Evolutionary conservation across 2,797 vertebrate genomes (phyloP).

Genomic region (Anabas testudineus): DNA sequence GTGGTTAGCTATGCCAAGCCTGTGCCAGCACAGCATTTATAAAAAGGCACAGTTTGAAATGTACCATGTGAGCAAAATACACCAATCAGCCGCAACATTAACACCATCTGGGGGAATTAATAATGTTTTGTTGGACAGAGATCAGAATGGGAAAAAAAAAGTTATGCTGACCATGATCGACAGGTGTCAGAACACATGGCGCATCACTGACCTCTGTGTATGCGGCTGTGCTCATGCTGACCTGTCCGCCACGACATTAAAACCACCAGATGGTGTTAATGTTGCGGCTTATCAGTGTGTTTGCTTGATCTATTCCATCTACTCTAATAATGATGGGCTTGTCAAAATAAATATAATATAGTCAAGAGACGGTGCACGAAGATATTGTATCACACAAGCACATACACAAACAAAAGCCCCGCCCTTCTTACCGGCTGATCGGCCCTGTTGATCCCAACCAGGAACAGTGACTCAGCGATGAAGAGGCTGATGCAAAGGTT

Average conservation of each 20-base stretch:
- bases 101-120: no score
- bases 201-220: no score
- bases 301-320: background rate
- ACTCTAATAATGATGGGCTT: background rate
- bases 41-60: conserved; percentile 25
- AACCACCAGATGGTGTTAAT: no score
- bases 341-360: background rate
- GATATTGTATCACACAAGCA: background rate
- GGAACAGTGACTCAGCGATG: conserved; percentile 95
- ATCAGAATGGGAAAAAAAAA: no score
- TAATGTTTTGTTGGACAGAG: no score
- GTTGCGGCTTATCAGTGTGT: no score
- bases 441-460: conserved; percentile 96
- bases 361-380: background rate
- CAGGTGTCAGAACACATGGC: no score
- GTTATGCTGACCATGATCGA: no score
- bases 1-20: conserved; percentile 24
- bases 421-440: conserved; percentile 92
- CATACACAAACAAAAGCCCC: background rate
- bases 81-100: background rate
- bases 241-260: no score
- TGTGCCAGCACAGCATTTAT: conserved; percentile 31
- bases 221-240: no score
- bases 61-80: conserved; percentile 10
- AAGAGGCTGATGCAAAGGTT: conserved; percentile 98